Evolutionary conservation across 1,140 invertebrate species (phyloP).

Genomic region (Eciton burchellii): DNA sequence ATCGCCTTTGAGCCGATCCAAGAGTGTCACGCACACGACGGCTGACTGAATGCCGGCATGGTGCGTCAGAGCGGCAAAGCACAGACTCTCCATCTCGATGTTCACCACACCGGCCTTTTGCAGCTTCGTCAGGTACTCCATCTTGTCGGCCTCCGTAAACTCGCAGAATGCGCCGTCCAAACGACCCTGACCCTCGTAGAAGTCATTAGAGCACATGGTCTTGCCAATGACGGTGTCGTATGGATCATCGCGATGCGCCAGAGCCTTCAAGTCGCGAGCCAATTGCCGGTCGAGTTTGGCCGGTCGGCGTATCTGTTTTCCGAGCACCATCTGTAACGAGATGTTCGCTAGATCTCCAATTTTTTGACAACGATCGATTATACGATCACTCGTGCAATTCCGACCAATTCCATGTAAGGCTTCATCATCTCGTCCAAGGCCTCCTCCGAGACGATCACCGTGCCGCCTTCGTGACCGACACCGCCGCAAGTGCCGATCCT

Average conservation of each 20-base stretch:
- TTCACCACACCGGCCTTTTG: slow-evolving; percentile 94
- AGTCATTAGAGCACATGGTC: slow-evolving; percentile 98
- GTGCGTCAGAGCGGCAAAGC: slow-evolving; percentile 97
- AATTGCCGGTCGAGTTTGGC: slow-evolving; percentile 93
- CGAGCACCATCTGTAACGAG: slow-evolving; percentile 92
- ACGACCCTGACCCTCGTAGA: slow-evolving; percentile 98
- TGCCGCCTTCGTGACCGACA: slow-evolving; percentile 94
- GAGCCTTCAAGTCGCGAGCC: slow-evolving; percentile 90
- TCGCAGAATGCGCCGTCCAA: slow-evolving; percentile 99
- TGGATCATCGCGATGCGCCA: slow-evolving; percentile 90
- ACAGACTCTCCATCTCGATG: slow-evolving; percentile 98
- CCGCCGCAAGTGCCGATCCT: slow-evolving; percentile 97
- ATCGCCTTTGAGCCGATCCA: slow-evolving; percentile 98
- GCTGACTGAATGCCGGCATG: slow-evolving; percentile 97
- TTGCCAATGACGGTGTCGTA: slow-evolving; percentile 95
- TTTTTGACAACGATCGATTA: background rate
- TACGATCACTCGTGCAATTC: slow-evolving; percentile 54
- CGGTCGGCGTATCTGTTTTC: slow-evolving; percentile 93
- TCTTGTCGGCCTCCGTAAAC: slow-evolving; percentile 95
- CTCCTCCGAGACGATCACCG: slow-evolving; percentile 95
- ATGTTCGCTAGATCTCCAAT: background rate
- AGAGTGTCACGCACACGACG: slow-evolving; percentile 95
- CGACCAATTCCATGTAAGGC: slow-evolving; percentile 89
- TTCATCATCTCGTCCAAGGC: slow-evolving; percentile 93
- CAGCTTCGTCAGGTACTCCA: slow-evolving; percentile 93